Evolutionary conservation across 2,888 invertebrate genomes (phyloP).

Genomic region (Tortrix viridana): DNA sequence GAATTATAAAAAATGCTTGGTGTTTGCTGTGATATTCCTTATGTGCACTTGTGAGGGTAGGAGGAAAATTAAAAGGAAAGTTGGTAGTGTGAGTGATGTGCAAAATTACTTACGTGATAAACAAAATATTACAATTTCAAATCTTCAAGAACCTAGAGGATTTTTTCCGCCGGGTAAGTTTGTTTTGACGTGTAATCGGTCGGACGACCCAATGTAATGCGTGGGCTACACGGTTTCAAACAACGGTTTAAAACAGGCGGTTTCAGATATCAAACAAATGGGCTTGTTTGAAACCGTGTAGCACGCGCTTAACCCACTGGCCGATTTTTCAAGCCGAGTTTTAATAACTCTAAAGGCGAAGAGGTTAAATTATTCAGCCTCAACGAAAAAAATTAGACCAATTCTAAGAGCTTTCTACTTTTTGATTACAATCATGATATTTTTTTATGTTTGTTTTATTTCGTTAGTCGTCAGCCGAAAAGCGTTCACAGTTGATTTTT

Average conservation of each 20-base stretch:
- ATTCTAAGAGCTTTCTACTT: not conserved
- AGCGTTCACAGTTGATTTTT: too few species aligned
- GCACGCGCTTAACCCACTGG: too few species aligned
- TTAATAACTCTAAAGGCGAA: slow-evolving; percentile 19
- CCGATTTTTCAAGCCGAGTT: too few species aligned
- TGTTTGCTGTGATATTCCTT: slow-evolving; percentile 55
- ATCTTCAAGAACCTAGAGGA: slow-evolving; percentile 53
- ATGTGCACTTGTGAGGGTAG: slow-evolving; percentile 51
- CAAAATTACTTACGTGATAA: slow-evolving; percentile 41
- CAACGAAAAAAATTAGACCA: slow-evolving; percentile 1
- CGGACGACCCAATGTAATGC: too few species aligned
- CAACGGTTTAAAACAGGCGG: too few species aligned
- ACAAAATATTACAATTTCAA: slow-evolving; percentile 38
- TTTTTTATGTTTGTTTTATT: too few species aligned
- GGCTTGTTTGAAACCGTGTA: too few species aligned
- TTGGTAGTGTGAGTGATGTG: slow-evolving; percentile 43
- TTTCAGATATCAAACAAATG: too few species aligned
- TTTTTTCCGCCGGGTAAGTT: slow-evolving; percentile 60
- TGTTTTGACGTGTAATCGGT: not conserved
- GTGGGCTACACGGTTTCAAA: not conserved
- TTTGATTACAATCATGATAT: not conserved
- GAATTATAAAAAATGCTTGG: slow-evolving; percentile 54
- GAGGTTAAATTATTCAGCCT: slow-evolving; percentile 25
- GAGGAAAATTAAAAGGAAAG: slow-evolving; percentile 50
- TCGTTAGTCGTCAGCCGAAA: too few species aligned